Base-by-base conservation (phyloP, 2,888 invertebrate genomes). In the Ochlodes sylvanus region DNA sequence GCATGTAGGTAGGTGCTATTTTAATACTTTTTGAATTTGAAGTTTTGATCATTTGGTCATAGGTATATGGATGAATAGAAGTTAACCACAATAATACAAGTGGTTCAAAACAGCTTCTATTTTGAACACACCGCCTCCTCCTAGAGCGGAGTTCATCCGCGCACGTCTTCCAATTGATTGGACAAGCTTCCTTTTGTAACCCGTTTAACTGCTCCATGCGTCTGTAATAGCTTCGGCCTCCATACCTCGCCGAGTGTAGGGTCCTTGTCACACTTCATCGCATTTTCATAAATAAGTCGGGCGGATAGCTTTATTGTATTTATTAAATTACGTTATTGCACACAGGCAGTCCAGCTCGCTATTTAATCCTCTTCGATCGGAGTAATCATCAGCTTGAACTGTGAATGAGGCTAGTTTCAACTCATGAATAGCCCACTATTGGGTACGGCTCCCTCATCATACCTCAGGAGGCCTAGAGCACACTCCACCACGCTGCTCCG, bases 91-190 rank as follows among this genome's bases (percentile, higher is more conserved):
- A 9, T 7, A 38, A 7, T 14, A 14, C 1, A 44, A 44, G 7
- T 4, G 7, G 7, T 44, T 44, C 6, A 19, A 17, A 50, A 10
- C 71, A 65, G 56, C 69, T 69, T 70, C 69, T 75, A 74, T 73
- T 75, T 71, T 60, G 55, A 66, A 54, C 73, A 69, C 68, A 71
- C 70, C 52, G 70, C 69, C 68, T 70, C 72, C 72, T 73, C 71
- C 69, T 58, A 21, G 61, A 54, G 57, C 62, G 55, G 68, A 71
- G 72, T 72, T 71, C 72, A 73, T 62, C 70, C 69, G 66, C 64
- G 70, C 68, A 54, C 55, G 38, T 66, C 63, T 67, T 71, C 71
- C 72, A 69, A 70, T 68, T 72, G 64, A 72, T 70, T 68, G 63
- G 56, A 47, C 56, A 70, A 62, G 64, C 69, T 70, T 67, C 68